phyloP scores from a whole-genome alignment of 2,888 invertebrate species.

The Onthophagus sagittarius region DNA sequence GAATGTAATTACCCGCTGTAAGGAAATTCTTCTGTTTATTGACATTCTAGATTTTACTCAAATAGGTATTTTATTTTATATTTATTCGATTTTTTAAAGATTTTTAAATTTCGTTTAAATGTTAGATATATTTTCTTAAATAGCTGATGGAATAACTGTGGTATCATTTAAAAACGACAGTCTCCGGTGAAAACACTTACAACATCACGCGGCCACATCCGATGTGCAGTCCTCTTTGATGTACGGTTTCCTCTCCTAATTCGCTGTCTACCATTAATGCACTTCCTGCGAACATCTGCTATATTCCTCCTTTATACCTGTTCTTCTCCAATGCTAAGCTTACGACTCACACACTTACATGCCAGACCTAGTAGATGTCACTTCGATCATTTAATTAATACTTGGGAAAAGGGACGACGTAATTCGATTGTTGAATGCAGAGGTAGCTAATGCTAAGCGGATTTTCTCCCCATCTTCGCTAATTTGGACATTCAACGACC shows the following conservation, averaged over 20 bases:
- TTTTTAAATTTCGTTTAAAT: too few species aligned
- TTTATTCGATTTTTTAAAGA: too few species aligned
- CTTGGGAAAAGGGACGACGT: not conserved
- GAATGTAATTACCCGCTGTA: not conserved
- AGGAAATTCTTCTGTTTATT: not conserved
- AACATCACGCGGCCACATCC: not conserved
- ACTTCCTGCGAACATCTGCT: conserved; percentile 4
- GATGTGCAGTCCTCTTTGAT: conserved; percentile 3
- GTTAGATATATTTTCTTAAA: not conserved
- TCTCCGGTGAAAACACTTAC: not conserved
- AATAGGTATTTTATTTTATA: not conserved
- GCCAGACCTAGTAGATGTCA: not conserved
- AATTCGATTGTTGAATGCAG: not conserved
- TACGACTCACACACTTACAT: not conserved
- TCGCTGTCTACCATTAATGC: not conserved
- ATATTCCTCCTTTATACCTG: not conserved
- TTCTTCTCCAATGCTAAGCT: not conserved
- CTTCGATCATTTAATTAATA: not conserved
- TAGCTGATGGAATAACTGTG: not conserved
- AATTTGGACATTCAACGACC: not conserved
- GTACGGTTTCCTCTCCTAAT: conserved; percentile 10
- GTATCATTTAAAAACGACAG: not conserved
- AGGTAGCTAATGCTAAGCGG: not conserved
- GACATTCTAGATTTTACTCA: not conserved
- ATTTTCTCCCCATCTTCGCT: not conserved